Conservation (phyloP, 1,140 invertebrate genomes). For the Zaprionus tsacasi region DNA sequence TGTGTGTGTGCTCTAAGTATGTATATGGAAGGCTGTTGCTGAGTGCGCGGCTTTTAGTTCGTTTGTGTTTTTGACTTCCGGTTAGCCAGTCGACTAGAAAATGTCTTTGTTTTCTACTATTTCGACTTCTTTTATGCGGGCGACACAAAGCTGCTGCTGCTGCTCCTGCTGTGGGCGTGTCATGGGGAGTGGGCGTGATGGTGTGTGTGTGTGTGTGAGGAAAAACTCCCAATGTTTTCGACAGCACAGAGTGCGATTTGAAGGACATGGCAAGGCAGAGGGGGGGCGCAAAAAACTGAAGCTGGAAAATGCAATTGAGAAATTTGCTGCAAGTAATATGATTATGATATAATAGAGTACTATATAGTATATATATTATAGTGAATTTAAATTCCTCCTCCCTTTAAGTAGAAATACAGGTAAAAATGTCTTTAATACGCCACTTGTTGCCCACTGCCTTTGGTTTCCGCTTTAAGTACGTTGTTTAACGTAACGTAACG, state of each 20-base stretch:
- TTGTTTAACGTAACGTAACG: slow-evolving; percentile 22
- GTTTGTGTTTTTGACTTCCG: slow-evolving; percentile 81
- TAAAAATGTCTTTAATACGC: background rate
- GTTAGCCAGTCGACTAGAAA: slow-evolving; percentile 68
- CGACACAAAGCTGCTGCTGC: slow-evolving; percentile 5
- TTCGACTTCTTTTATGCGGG: slow-evolving; percentile 50
- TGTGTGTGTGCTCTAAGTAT: slow-evolving; percentile 33
- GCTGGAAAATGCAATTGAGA: background rate
- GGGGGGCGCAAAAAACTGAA: background rate
- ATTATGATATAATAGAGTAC: background rate
- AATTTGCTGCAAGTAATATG: background rate
- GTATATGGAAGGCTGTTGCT: slow-evolving; percentile 53
- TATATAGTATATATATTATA: background rate
- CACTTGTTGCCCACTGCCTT: slow-evolving; percentile 19
- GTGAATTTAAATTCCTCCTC: background rate
- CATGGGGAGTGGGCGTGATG: slow-evolving; percentile 4
- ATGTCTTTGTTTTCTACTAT: slow-evolving; percentile 71
- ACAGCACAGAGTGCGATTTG: slow-evolving; percentile 59
- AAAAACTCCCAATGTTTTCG: slow-evolving; percentile 56
- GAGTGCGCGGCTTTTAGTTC: slow-evolving; percentile 79
- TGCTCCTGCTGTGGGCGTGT: slow-evolving; percentile 25
- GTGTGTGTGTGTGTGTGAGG: slow-evolving; percentile 7
- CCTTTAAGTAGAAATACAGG: background rate
- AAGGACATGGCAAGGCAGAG: background rate
- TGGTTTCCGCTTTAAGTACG: background rate